These are phyloP conservation scores for Lasioglossum marginatum DNA, from an alignment of 2,888 invertebrate species.

Conservation along the genomic window DNA sequence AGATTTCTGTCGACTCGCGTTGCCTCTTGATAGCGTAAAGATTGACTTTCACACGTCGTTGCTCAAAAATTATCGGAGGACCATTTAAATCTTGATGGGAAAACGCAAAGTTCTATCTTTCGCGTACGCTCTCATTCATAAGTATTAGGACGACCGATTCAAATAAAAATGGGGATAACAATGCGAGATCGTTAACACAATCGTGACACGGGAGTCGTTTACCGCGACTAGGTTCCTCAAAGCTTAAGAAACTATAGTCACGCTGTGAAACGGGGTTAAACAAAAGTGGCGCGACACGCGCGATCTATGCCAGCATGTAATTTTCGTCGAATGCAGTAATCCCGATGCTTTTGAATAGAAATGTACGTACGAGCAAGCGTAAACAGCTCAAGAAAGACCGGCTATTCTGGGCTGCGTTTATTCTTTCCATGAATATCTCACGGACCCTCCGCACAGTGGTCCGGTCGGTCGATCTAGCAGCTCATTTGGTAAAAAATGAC, in stretches of 20 bases:
- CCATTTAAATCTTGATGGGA: neutral
- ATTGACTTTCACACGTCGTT: neutral
- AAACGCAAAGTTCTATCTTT: neutral
- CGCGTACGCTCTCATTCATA: neutral
- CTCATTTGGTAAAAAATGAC: too few species aligned
- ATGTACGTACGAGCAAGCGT: neutral
- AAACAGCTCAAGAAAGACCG: neutral
- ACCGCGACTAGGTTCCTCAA: neutral
- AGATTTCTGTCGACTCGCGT: slow-evolving; percentile 3
- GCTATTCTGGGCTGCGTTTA: neutral
- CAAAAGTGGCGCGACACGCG: neutral
- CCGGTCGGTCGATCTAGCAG: too few species aligned
- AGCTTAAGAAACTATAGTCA: neutral
- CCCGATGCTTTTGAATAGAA: neutral
- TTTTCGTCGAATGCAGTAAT: neutral
- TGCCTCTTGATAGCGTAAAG: neutral
- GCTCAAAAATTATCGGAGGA: slow-evolving; percentile 2
- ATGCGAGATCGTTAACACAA: neutral
- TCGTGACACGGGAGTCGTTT: neutral
- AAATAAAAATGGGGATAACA: neutral
- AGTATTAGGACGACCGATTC: neutral
- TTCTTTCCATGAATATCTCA: neutral
- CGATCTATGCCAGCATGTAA: slow-evolving; percentile 2
- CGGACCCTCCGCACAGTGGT: neutral
- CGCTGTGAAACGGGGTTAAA: neutral